These are phyloP conservation scores for Trissolcus brochymenae DNA, from an alignment of 2,888 invertebrate genomes.

Conservation along the genomic window DNA sequence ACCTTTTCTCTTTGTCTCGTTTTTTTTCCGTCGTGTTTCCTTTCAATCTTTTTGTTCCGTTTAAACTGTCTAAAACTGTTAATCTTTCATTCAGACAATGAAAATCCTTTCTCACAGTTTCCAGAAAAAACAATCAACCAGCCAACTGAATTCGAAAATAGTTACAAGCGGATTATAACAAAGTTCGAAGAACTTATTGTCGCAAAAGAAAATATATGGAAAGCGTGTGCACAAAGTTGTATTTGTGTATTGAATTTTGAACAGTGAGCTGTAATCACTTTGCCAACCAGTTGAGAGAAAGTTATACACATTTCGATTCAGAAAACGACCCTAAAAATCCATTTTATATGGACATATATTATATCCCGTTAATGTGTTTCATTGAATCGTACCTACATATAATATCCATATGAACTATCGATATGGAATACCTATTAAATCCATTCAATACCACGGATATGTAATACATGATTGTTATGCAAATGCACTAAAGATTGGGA, in stretches of 20 bases:
- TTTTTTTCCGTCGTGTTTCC: too few relatives aligned
- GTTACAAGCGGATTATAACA: too few relatives aligned
- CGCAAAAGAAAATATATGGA: too few relatives aligned
- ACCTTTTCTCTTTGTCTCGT: background rate
- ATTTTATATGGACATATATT: constrained; percentile 14
- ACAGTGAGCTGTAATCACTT: background rate
- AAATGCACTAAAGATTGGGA: constrained; percentile 7
- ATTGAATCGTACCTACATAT: constrained; percentile 1
- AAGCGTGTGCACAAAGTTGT: too few relatives aligned
- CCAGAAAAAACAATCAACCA: too few relatives aligned
- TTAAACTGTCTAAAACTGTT: too few relatives aligned
- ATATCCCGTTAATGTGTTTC: constrained; percentile 7
- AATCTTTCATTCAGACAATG: too few relatives aligned
- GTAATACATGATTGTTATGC: constrained; percentile 11
- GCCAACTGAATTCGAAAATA: too few relatives aligned
- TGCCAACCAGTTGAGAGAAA: constrained; percentile 1
- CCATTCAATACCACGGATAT: constrained; percentile 5
- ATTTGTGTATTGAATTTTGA: background rate
- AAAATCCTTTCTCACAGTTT: too few relatives aligned
- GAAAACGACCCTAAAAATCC: constrained; percentile 8
- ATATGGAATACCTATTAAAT: constrained; percentile 13
- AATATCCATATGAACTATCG: constrained; percentile 9
- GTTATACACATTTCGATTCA: background rate
- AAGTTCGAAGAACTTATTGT: too few relatives aligned
- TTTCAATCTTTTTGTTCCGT: too few relatives aligned